A percentile compares a stretch with the other conserved stretches of the same genome.
phyloP scores from a whole-genome alignment of 2,113 vertebrate genomes.

The Gambusia holbrooki region DNA sequence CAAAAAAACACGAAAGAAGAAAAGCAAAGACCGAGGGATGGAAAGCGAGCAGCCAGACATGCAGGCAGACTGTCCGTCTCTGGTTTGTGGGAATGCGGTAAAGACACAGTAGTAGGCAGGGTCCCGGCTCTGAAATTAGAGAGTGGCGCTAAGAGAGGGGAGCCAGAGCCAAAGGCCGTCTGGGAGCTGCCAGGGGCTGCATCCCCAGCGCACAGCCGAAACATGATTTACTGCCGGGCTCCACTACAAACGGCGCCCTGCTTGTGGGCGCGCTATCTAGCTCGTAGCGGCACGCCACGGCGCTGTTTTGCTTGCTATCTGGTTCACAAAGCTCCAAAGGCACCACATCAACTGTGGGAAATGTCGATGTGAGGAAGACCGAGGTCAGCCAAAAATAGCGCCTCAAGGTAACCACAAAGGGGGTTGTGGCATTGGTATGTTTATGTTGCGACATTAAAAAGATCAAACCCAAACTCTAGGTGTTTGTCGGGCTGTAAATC shows the following conservation, averaged over 20 bases:
- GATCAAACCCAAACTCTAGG: background rate
- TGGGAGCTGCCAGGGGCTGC: conserved; percentile 75
- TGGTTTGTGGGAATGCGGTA: conserved; percentile 78
- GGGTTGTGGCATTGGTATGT: background rate
- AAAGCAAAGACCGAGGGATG: conserved; percentile 44
- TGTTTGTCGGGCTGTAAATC: conserved; percentile 6
- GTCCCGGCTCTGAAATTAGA: conserved; percentile 77
- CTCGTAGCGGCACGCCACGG: conserved; percentile 26
- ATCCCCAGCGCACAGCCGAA: conserved; percentile 64
- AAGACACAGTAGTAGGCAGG: conserved; percentile 75
- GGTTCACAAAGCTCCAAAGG: conserved; percentile 56
- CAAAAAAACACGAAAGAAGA: conserved; percentile 20
- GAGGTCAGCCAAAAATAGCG: conserved; percentile 15
- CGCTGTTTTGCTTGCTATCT: conserved; percentile 47
- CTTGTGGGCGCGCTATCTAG: conserved; percentile 48
- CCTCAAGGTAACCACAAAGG: background rate
- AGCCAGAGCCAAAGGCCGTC: conserved; percentile 72
- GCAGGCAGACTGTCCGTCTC: conserved; percentile 77
- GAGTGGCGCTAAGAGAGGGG: conserved; percentile 74
- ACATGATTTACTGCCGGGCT: conserved; percentile 68
- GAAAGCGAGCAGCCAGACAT: conserved; percentile 63
- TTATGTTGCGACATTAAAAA: conserved; percentile 11
- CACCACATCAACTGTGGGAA: conserved; percentile 57
- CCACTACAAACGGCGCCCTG: conserved; percentile 55
- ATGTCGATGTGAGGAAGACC: conserved; percentile 58